Conservation (phyloP, 2,888 invertebrate species). For the Metellina segmentata region DNA sequence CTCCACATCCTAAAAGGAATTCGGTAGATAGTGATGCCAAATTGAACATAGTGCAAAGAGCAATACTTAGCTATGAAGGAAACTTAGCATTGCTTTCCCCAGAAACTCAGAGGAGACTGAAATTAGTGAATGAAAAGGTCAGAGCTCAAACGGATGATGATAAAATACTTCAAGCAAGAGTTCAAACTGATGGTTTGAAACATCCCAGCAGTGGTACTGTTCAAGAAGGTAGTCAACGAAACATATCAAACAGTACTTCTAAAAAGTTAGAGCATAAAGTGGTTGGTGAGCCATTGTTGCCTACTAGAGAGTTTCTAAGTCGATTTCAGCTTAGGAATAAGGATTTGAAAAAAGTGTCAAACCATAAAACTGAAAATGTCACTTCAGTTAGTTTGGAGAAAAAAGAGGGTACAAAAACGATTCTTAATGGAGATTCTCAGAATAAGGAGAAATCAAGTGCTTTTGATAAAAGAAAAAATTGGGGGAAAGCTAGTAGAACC, state of each 20-base stretch:
- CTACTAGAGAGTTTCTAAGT: slow-evolving; percentile 59
- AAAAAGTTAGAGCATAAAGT: slow-evolving; percentile 5
- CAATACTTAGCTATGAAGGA: slow-evolving; percentile 75
- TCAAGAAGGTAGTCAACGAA: not conserved
- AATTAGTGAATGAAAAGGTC: slow-evolving; percentile 68
- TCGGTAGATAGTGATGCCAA: slow-evolving; percentile 53
- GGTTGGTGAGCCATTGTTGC: slow-evolving; percentile 56
- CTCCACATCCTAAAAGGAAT: slow-evolving; percentile 25
- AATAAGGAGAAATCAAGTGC: not conserved
- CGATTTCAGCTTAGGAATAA: slow-evolving; percentile 62
- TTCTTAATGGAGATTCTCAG: not conserved
- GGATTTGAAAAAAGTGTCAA: slow-evolving; percentile 5
- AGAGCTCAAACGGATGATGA: slow-evolving; percentile 69
- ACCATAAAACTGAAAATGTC: not conserved
- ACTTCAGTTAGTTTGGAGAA: not conserved
- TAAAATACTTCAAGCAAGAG: slow-evolving; percentile 56
- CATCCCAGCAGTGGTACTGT: not conserved
- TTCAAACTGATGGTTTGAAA: slow-evolving; percentile 5
- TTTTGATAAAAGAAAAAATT: not conserved
- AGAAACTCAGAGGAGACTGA: slow-evolving; percentile 67
- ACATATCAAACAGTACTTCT: not conserved
- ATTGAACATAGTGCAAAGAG: slow-evolving; percentile 74
- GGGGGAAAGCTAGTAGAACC: not conserved
- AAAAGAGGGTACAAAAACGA: not conserved
- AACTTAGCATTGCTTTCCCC: slow-evolving; percentile 73